Evolutionary conservation across 2,113 vertebrate species (phyloP).

Genomic region (Trematocara stigmaticum): DNA sequence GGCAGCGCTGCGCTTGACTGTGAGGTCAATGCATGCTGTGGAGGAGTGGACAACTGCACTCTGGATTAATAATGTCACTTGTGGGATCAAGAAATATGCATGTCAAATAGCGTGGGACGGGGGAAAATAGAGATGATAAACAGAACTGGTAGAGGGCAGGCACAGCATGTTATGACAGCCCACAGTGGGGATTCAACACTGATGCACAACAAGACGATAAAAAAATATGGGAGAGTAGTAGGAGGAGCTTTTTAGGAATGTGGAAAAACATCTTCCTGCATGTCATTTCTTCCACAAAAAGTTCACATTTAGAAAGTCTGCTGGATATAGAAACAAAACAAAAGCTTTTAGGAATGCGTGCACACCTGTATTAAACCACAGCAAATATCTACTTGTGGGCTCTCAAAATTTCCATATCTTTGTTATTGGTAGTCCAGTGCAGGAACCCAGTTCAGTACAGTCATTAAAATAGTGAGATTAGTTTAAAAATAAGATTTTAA

Average conservation of each 20-base stretch:
- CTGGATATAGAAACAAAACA: conserved; percentile 17
- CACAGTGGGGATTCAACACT: conserved; percentile 15
- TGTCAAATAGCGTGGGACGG: conserved; percentile 9
- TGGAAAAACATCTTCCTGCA: conserved; percentile 18
- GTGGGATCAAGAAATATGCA: conserved; percentile 8
- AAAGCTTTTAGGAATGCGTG: not conserved
- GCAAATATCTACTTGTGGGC: not conserved
- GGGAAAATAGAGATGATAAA: conserved; percentile 9
- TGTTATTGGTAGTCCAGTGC: not conserved
- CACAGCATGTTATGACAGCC: conserved; percentile 17
- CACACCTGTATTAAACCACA: conserved; percentile 8
- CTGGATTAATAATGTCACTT: not conserved
- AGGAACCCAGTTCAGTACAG: not conserved
- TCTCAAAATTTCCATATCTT: not conserved
- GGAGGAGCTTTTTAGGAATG: conserved; percentile 2
- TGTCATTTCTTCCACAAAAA: not conserved
- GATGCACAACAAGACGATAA: not conserved
- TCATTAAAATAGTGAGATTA: not conserved
- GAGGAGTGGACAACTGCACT: not conserved
- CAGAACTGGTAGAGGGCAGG: not conserved
- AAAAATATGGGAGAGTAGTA: not conserved
- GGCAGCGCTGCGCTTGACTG: not conserved
- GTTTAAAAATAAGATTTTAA: not conserved
- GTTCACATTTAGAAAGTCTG: not conserved
- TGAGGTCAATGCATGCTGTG: not conserved